Conservation (phyloP, 2,797 vertebrate genomes). For the Gymnodraco acuticeps region DNA sequence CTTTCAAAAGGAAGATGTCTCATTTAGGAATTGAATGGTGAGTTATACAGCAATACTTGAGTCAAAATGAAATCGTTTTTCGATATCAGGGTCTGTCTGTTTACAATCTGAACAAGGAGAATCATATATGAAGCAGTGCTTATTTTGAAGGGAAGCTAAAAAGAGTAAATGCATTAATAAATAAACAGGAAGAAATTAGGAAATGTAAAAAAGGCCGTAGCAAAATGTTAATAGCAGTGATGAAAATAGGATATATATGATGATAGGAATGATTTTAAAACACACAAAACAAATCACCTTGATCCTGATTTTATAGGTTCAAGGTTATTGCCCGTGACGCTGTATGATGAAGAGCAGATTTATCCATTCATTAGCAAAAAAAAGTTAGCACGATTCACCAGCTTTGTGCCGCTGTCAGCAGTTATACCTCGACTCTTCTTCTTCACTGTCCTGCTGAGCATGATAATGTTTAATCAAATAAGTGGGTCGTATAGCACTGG, state of each 20-base stretch:
- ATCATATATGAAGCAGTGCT: conserved; percentile 32
- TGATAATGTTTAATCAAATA: conserved; percentile 83
- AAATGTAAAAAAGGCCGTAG: neutral
- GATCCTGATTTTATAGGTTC: conserved; percentile 3
- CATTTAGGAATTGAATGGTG: neutral
- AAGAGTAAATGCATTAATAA: conserved; percentile 18
- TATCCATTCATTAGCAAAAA: conserved; percentile 17
- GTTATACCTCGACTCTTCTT: conserved; percentile 54
- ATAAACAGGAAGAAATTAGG: conserved; percentile 17
- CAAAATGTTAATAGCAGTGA: too few relatives aligned
- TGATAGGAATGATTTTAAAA: neutral
- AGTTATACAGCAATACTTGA: conserved; percentile 5
- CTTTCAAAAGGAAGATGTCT: neutral
- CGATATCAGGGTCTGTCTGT: conserved; percentile 14
- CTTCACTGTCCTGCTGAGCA: conserved; percentile 64
- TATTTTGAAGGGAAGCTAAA: conserved; percentile 9
- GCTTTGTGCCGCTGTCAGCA: conserved; percentile 65
- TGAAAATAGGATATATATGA: neutral
- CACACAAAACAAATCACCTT: neutral
- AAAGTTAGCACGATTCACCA: conserved; percentile 31
- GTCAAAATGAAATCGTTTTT: conserved; percentile 27
- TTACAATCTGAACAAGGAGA: conserved; percentile 27
- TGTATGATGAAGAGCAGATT: conserved; percentile 17
- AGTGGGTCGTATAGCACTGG: conserved; percentile 80
- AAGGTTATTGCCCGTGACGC: conserved; percentile 18